These are phyloP conservation scores for Ophion costatus DNA, from an alignment of 2,888 invertebrate species.

Conservation along the genomic window DNA sequence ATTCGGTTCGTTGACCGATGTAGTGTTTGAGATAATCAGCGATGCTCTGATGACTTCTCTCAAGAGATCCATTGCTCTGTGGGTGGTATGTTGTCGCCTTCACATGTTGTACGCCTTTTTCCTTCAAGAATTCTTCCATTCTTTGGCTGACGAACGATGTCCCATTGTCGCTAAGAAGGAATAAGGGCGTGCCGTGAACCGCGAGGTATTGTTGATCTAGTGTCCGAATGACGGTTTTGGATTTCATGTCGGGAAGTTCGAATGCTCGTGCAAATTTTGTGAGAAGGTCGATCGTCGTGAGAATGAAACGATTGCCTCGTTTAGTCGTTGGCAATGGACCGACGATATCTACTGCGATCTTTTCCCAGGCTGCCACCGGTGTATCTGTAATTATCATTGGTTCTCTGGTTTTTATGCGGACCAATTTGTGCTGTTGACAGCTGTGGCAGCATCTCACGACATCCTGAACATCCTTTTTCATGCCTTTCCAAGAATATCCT, in stretches of 20 bases:
- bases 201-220: not conserved
- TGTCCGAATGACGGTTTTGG: not conserved
- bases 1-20: slow-evolving; percentile 73
- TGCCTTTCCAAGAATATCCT: slow-evolving; percentile 54
- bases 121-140: slow-evolving; percentile 68
- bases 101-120: slow-evolving; percentile 74
- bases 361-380: slow-evolving; percentile 57
- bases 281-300: slow-evolving; percentile 8
- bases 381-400: slow-evolving; percentile 67
- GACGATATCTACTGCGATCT: slow-evolving; percentile 64
- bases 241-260: slow-evolving; percentile 7
- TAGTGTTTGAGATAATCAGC: slow-evolving; percentile 75
- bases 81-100: slow-evolving; percentile 75
- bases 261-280: slow-evolving; percentile 15
- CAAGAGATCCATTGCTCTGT: slow-evolving; percentile 75
- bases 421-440: slow-evolving; percentile 66
- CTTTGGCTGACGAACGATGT: not conserved
- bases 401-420: slow-evolving; percentile 54
- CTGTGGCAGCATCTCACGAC: slow-evolving; percentile 59
- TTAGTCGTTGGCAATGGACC: slow-evolving; percentile 64
- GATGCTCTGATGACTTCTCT: slow-evolving; percentile 75
- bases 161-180: not conserved
- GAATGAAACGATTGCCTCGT: slow-evolving; percentile 54
- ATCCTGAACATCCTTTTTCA: slow-evolving; percentile 58
- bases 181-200: not conserved